These are phyloP conservation scores for Entomyzon cyanotis DNA, from an alignment of 2,113 vertebrate species.

Conservation along the genomic window DNA sequence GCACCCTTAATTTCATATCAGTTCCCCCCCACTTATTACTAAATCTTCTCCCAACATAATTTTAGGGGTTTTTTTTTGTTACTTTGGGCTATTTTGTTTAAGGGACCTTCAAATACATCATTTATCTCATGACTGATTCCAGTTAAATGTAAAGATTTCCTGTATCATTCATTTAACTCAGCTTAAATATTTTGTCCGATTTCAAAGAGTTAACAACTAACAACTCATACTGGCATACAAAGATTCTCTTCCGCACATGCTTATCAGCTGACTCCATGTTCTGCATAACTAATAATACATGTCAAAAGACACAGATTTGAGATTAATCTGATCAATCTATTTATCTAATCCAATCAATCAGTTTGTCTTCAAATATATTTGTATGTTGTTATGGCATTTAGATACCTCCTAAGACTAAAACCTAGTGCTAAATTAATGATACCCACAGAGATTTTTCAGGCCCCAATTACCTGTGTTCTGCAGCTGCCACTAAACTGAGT, in stretches of 20 bases:
- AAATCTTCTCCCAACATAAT: background rate
- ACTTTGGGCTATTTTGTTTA: background rate
- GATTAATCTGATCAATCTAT: background rate
- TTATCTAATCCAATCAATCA: background rate
- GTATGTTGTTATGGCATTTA: background rate
- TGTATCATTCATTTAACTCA: background rate
- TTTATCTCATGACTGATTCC: background rate
- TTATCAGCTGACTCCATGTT: background rate
- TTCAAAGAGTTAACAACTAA: background rate
- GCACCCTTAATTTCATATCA: background rate
- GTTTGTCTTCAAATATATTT: background rate
- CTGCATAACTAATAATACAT: background rate
- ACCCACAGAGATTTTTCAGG: background rate
- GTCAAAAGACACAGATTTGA: background rate
- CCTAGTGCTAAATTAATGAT: constrained; percentile 16
- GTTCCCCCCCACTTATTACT: background rate
- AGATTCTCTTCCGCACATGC: background rate
- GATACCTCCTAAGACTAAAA: constrained; percentile 2
- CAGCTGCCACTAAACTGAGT: background rate
- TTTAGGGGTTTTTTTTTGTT: background rate
- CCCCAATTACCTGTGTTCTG: background rate
- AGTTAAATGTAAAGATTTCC: background rate
- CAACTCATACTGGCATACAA: background rate
- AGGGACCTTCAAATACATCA: background rate
- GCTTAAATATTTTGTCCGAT: background rate